Evolutionary conservation across 2,888 invertebrate species (phyloP), one percentile per base, ranked within the genome.

Genomic region (Euproctis similis): DNA sequence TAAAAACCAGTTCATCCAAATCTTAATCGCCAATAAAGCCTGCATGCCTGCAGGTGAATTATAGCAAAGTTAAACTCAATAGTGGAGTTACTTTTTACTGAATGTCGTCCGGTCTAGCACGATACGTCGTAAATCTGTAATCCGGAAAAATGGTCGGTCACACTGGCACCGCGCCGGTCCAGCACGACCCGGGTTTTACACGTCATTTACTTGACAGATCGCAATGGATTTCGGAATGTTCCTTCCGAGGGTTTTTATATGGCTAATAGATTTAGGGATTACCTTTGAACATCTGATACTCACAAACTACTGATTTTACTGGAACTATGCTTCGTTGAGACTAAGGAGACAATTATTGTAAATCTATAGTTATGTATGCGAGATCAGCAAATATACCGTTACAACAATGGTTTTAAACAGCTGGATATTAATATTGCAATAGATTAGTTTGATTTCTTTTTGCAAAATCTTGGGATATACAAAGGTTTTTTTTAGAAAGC

Each of bases 111-210:
- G 47, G 49, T 49, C 37, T 39, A 34, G 42, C 45, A 46, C 59
- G 59, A 63, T 68, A 64, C 53, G 50, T 60, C 59, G 61, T 69
- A 65, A 67, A 67, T 65, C 61, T 57, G 54, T 71, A 74, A 74
- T 74, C 71, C 67, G 58, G 48, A 75, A 69, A 75, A 75, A 74
- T 73, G 69, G 74, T n/a, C n/a, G n/a, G n/a, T n/a, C n/a, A n/a
- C n/a, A n/a, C n/a, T n/a, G n/a, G n/a, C n/a, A 59, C 41, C 39
- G 34, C 39, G 41, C 36, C 47, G 34, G 10, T 35, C 26, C 34
- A 31, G 40, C 43, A 27, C 43, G 38, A 33, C 36, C 46, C 56
- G 41, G 52, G 57, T 60, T 64, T 57, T 60, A 60, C 64, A 67
- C 63, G 62, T 68, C 62, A 67, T 67, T 71, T 62, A 52, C 40